Evolutionary conservation across 2,797 vertebrate genomes (phyloP).

Genomic region (Zenarchopterus dispar): DNA sequence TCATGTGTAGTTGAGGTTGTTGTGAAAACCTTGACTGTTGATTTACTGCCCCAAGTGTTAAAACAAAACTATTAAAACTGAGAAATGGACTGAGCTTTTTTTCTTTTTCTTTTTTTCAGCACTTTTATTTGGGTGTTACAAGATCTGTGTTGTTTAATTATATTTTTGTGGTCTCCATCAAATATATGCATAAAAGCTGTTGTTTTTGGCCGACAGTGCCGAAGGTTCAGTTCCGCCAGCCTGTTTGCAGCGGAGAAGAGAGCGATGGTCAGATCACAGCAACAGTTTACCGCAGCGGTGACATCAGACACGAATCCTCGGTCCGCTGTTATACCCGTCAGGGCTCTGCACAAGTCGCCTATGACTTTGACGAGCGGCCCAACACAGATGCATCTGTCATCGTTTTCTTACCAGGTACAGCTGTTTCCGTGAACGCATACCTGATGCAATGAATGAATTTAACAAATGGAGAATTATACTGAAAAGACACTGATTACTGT

Average conservation of each 20-base stretch:
- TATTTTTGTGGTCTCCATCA: too few species aligned
- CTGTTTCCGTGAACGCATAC: slow-evolving; percentile 9
- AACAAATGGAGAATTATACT: too few species aligned
- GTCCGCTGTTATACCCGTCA: slow-evolving; percentile 94
- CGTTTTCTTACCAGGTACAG: slow-evolving; percentile 89
- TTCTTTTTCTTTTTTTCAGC: too few species aligned
- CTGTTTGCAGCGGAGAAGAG: slow-evolving; percentile 84
- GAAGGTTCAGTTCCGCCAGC: slow-evolving; percentile 91
- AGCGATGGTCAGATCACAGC: slow-evolving; percentile 83
- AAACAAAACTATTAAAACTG: too few species aligned
- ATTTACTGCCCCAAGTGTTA: too few species aligned
- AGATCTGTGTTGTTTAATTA: too few species aligned
- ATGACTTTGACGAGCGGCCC: slow-evolving; percentile 92
- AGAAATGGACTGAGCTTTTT: too few species aligned
- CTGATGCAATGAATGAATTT: too few species aligned
- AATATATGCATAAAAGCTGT: background rate
- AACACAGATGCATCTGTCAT: slow-evolving; percentile 90
- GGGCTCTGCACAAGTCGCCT: slow-evolving; percentile 90
- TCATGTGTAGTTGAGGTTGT: too few species aligned
- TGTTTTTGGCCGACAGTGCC: slow-evolving; percentile 81
- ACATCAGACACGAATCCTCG: slow-evolving; percentile 84
- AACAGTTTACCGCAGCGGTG: slow-evolving; percentile 87
- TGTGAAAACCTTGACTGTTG: too few species aligned
- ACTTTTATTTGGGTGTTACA: too few species aligned
- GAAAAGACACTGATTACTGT: too few species aligned